phyloP scores from a whole-genome alignment of 2,113 vertebrate species.

The Pitta sordida region DNA sequence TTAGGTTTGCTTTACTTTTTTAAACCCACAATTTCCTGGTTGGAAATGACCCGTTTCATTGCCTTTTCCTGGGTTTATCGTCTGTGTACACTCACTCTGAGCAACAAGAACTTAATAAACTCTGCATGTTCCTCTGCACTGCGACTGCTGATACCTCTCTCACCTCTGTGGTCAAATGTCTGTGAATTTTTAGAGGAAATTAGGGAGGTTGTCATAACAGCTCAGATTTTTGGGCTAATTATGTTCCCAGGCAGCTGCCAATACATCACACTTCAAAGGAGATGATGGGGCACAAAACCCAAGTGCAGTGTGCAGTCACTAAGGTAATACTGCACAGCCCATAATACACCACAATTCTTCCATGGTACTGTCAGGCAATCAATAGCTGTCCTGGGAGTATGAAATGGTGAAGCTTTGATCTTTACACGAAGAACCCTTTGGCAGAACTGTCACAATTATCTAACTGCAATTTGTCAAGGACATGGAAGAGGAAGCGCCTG shows the following conservation, averaged over 20 bases:
- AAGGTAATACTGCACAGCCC: not conserved
- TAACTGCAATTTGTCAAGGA: not conserved
- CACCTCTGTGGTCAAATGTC: not conserved
- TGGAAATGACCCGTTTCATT: slow-evolving; percentile 10
- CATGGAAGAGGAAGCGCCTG: not conserved
- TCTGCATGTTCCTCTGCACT: not conserved
- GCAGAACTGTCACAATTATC: not conserved
- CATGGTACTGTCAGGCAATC: not conserved
- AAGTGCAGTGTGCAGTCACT: not conserved
- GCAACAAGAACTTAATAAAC: not conserved
- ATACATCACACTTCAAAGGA: not conserved
- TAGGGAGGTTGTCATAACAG: not conserved
- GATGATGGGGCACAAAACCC: not conserved
- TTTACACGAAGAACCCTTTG: not conserved
- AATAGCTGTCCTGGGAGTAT: not conserved
- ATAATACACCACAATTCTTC: not conserved
- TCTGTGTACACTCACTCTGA: not conserved
- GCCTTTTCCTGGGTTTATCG: slow-evolving; percentile 1
- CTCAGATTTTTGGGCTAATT: not conserved
- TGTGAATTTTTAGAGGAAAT: not conserved
- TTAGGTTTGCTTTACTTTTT: slow-evolving; percentile 16
- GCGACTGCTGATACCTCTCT: not conserved
- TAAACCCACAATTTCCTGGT: slow-evolving; percentile 9
- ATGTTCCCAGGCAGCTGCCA: not conserved
- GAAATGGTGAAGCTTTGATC: slow-evolving; percentile 48